Conservation (phyloP, 2,888 invertebrate genomes). For the Tetragonisca angustula region DNA sequence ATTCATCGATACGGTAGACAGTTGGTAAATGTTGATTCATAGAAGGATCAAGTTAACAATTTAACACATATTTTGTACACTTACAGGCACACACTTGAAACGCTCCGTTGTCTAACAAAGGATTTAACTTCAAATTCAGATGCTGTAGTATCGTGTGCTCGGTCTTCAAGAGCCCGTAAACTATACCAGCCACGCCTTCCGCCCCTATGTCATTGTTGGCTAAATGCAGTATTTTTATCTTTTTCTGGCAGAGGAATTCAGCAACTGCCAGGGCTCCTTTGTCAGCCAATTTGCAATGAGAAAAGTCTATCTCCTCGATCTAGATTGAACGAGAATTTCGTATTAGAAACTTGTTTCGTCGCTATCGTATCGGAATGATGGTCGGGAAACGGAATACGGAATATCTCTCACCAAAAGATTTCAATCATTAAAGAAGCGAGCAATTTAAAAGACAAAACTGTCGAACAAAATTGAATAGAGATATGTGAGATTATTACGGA, state of each 20-base stretch:
- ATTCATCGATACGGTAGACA: slow-evolving; percentile 14
- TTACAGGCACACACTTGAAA: slow-evolving; percentile 76
- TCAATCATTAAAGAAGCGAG: too few relatives aligned
- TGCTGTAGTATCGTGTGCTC: slow-evolving; percentile 75
- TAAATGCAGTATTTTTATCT: slow-evolving; percentile 85
- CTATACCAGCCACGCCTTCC: slow-evolving; percentile 85
- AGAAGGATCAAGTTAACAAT: slow-evolving; percentile 11
- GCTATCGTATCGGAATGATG: too few relatives aligned
- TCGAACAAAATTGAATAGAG: too few relatives aligned
- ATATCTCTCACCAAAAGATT: too few relatives aligned
- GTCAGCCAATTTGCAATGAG: slow-evolving; percentile 88
- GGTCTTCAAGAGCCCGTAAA: slow-evolving; percentile 84
- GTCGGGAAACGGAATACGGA: too few relatives aligned
- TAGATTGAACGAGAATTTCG: slow-evolving; percentile 69
- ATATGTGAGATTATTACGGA: background rate
- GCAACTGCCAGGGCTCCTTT: slow-evolving; percentile 88
- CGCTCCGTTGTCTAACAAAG: slow-evolving; percentile 86
- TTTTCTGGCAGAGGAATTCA: slow-evolving; percentile 85
- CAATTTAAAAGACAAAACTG: too few relatives aligned
- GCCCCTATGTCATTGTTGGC: slow-evolving; percentile 86
- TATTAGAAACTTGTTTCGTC: background rate
- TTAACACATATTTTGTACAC: slow-evolving; percentile 40
- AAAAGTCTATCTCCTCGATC: slow-evolving; percentile 87
- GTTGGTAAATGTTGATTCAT: slow-evolving; percentile 27
- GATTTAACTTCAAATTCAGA: slow-evolving; percentile 87